Evolutionary conservation across 2,113 vertebrate genomes (phyloP).

Genomic region (Cyprinodon tularosa): DNA sequence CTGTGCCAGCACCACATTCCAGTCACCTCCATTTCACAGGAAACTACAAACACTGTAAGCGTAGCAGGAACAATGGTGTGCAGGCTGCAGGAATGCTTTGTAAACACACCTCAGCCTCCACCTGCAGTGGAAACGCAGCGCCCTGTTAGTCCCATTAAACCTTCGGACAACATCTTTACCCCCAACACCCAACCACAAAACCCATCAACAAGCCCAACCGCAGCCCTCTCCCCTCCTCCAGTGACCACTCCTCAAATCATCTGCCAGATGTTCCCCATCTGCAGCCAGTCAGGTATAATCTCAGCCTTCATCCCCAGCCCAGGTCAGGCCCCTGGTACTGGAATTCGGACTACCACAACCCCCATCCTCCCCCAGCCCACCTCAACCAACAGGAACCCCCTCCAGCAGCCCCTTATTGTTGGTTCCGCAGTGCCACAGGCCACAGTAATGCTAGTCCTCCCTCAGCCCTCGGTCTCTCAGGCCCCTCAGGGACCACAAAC

Average conservation of each 20-base stretch:
- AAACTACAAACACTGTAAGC: conserved; percentile 26
- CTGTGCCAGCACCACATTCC: conserved; percentile 78
- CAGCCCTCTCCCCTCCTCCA: conserved; percentile 74
- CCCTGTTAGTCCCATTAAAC: conserved; percentile 31
- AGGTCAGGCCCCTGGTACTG: conserved; percentile 64
- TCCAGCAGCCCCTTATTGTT: conserved; percentile 86
- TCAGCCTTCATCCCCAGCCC: conserved; percentile 87
- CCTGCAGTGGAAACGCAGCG: conserved; percentile 43
- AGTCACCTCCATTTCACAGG: conserved; percentile 53
- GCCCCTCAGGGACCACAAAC: conserved; percentile 78
- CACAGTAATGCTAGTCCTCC: conserved; percentile 93
- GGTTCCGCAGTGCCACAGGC: conserved; percentile 88
- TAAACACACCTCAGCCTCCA: conserved; percentile 49
- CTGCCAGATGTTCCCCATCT: conserved; percentile 94
- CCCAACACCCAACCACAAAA: conserved; percentile 43
- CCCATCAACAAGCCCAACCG: conserved; percentile 20
- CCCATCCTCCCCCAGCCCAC: conserved; percentile 82
- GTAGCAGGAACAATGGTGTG: conserved; percentile 29
- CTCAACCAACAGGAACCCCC: conserved; percentile 53
- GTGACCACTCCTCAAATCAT: conserved; percentile 85
- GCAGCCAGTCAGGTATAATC: conserved; percentile 84
- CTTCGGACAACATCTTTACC: conserved; percentile 68
- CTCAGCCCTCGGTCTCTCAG: conserved; percentile 82
- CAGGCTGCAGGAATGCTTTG: conserved; percentile 38
- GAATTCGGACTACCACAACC: conserved; percentile 74